Evolutionary conservation across 2,888 invertebrate species (phyloP).

Genomic region (Stegana nigrithorax): DNA sequence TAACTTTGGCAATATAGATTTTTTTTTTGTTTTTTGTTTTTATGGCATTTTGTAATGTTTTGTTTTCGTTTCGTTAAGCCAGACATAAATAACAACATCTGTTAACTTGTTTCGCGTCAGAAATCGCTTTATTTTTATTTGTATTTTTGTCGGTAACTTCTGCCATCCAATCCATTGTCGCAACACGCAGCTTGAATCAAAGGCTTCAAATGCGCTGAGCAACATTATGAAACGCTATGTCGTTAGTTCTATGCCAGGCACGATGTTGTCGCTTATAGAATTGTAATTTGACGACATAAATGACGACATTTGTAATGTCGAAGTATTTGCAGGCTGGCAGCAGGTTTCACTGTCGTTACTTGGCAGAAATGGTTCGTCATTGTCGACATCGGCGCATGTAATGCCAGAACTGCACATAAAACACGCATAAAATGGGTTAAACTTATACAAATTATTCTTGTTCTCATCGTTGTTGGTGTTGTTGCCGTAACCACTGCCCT

Average conservation of each 20-base stretch:
- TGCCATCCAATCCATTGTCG: too few relatives aligned
- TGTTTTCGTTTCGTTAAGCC: not conserved
- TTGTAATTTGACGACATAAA: constrained; percentile 50
- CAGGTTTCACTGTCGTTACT: not conserved
- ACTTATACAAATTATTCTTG: too few relatives aligned
- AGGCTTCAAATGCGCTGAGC: not conserved
- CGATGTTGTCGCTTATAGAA: constrained; percentile 22
- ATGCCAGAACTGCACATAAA: not conserved
- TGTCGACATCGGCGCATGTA: not conserved
- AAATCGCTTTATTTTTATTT: constrained; percentile 32
- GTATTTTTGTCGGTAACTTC: not conserved
- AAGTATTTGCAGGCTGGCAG: not conserved
- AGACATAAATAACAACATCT: constrained; percentile 46
- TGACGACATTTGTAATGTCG: constrained; percentile 50
- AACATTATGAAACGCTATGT: not conserved
- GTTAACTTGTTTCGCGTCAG: constrained; percentile 28
- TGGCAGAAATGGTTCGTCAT: not conserved
- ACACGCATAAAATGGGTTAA: constrained; percentile 27
- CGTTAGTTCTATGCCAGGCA: not conserved
- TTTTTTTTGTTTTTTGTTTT: not conserved
- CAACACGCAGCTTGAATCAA: not conserved
- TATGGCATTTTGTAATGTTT: constrained; percentile 3
- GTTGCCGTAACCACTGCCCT: constrained; percentile 14
- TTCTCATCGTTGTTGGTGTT: constrained; percentile 50
- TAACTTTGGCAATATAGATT: not conserved